Evolutionary conservation across 2,888 invertebrate genomes (phyloP), one percentile per base, ranked within the genome.

Genomic region (Tachina grossa): DNA sequence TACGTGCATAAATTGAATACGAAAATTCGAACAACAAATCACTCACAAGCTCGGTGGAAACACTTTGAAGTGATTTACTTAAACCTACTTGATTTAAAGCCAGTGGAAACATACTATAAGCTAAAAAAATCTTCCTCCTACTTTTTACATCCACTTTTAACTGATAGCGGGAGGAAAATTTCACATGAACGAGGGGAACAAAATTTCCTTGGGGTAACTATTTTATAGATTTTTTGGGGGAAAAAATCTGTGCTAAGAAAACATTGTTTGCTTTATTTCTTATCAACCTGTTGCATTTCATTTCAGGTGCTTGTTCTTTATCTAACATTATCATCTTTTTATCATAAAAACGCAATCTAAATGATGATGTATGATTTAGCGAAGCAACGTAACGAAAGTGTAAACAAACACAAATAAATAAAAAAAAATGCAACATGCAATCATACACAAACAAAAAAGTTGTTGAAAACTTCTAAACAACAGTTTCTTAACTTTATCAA

Each of bases 351-450:
- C 59, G 45, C 83, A 57, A 77, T 83, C 83, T 83, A 68, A 83
- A 72, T 78, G 53, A 72, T 78, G 83, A 78, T 72, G 66, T 69
- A 77, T 72, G 72, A 77, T 77, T 77, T 43, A 78, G 66, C 47
- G 22, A 66, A 83, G 77, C 77, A 77, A 69, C 75, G 75, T 61
- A 79, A 84, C 63, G 79, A 81, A 81, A 81, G 81, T 84, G 84
- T 77, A 66, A 68, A 74, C 41, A 78, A 68, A 66, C 14, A 66
- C n/a, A 13, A 55, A 63, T 13, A 31, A 59, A 45, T 22, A 71
- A 59, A 6, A 16, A 11, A 13, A 51, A 41, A 19, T 69, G 9
- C 53, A 53, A 22, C 63, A 75, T 41, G 41, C 51, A 53, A 14
- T n/a, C 57, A 19, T 39, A 51, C 19, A 71, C 10, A 61, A 9